Evolutionary conservation across 1,140 invertebrate genomes (phyloP).

Genomic region (Venustaconcha ellipsiformis): DNA sequence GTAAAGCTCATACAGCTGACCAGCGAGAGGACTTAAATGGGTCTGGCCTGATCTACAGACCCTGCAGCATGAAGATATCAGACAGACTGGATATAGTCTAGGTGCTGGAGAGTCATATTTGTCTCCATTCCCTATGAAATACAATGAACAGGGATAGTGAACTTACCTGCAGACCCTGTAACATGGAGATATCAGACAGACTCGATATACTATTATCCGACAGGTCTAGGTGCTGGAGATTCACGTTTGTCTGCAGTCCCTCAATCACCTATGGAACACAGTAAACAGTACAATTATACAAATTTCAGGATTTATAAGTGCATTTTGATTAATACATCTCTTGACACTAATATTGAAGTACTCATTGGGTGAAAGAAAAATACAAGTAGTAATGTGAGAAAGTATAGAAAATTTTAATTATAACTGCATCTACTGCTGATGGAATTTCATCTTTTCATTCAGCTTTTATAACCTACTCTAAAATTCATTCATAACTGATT

Average conservation of each 20-base stretch:
- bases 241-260: slow-evolving; percentile 83
- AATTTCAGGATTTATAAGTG: too few relatives aligned
- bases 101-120: slow-evolving; percentile 82
- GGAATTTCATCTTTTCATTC: too few relatives aligned
- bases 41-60: slow-evolving; percentile 78
- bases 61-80: slow-evolving; percentile 85
- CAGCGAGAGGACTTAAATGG: too few relatives aligned
- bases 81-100: slow-evolving; percentile 87
- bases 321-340: too few relatives aligned
- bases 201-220: slow-evolving; percentile 89
- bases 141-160: slow-evolving; percentile 9
- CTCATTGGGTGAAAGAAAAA: too few relatives aligned
- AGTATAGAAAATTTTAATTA: too few relatives aligned
- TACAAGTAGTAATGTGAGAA: too few relatives aligned
- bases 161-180: slow-evolving; percentile 83
- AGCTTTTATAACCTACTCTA: too few relatives aligned
- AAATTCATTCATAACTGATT: too few relatives aligned
- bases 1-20: too few relatives aligned
- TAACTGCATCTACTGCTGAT: too few relatives aligned
- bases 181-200: slow-evolving; percentile 85
- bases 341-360: too few relatives aligned
- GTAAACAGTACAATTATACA: slow-evolving; percentile 7
- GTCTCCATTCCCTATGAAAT: slow-evolving; percentile 81
- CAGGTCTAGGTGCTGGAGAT: slow-evolving; percentile 86
- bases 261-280: slow-evolving; percentile 80